A percentile compares a stretch with the other conserved stretches of the same genome.
Evolutionary conservation across 2,797 vertebrate genomes (phyloP).

Genomic region (Mus caroli): DNA sequence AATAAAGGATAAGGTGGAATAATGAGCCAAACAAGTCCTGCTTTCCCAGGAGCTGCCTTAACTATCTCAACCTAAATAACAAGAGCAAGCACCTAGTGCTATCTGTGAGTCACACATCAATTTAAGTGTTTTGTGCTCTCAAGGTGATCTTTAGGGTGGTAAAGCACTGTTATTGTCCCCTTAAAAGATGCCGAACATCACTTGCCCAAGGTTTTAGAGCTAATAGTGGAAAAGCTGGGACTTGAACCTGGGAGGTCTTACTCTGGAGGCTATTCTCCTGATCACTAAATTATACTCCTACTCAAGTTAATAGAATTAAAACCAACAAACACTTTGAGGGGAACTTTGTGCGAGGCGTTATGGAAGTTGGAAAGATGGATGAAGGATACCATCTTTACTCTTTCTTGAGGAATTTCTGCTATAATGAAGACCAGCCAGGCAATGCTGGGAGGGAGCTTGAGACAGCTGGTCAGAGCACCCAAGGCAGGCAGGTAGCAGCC

Average conservation of each 20-base stretch:
- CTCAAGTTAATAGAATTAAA: slow-evolving; percentile 60
- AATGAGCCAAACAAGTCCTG: neutral
- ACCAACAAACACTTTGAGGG: slow-evolving; percentile 41
- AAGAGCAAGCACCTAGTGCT: slow-evolving; percentile 40
- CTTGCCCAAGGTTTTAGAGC: slow-evolving; percentile 34
- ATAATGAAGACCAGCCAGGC: slow-evolving; percentile 47
- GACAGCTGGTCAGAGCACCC: neutral
- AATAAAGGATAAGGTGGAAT: slow-evolving; percentile 20
- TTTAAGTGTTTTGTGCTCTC: slow-evolving; percentile 36
- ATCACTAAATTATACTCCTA: slow-evolving; percentile 57
- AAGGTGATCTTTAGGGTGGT: slow-evolving; percentile 14
- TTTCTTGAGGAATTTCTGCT: slow-evolving; percentile 53
- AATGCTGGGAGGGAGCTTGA: neutral
- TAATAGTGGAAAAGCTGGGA: slow-evolving; percentile 18
- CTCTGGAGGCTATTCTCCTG: slow-evolving; percentile 40
- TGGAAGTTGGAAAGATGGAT: slow-evolving; percentile 48
- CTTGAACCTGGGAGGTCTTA: slow-evolving; percentile 63
- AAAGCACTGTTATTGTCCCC: slow-evolving; percentile 35
- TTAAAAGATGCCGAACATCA: slow-evolving; percentile 31
- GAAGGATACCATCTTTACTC: slow-evolving; percentile 27
- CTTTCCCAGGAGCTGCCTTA: slow-evolving; percentile 18
- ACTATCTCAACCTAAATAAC: slow-evolving; percentile 43
- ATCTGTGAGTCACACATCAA: slow-evolving; percentile 21
- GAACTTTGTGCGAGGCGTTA: slow-evolving; percentile 5
- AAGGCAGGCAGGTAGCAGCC: neutral